These are phyloP conservation scores for Enteromius fasciolatus DNA, from an alignment of 2,797 vertebrate genomes.

Conservation along the genomic window DNA sequence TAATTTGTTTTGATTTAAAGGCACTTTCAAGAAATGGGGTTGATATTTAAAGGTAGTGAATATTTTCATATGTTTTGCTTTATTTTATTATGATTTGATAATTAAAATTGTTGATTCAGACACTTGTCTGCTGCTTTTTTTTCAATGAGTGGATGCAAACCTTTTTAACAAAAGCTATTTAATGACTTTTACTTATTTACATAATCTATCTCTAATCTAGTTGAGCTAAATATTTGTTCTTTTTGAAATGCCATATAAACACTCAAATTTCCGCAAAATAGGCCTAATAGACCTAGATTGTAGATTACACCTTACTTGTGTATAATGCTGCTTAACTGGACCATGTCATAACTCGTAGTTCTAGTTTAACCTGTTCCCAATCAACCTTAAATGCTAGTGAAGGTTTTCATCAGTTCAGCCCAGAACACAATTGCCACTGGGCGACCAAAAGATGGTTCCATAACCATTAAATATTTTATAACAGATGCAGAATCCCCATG, in stretches of 20 bases:
- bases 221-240: not conserved
- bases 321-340: not conserved
- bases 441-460: not conserved
- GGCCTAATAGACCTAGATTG: not conserved
- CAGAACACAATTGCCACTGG: not conserved
- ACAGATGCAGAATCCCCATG: conserved; percentile 14
- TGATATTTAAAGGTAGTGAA: conserved; percentile 43
- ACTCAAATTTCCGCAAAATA: not conserved
- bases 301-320: not conserved
- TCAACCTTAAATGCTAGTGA: conserved; percentile 51
- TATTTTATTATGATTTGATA: conserved; percentile 72
- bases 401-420: not conserved
- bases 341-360: not conserved
- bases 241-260: not conserved
- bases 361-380: conserved; percentile 52
- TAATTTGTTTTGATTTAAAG: conserved; percentile 37
- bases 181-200: not conserved
- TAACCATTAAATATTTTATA: conserved; percentile 18
- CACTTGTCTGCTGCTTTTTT: not conserved
- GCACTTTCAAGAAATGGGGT: conserved; percentile 9
- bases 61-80: conserved; percentile 67
- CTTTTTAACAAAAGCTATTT: not conserved
- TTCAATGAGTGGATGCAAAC: not conserved
- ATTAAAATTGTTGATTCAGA: conserved; percentile 68
- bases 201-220: no score